Evolutionary conservation across 2,797 vertebrate species (phyloP), one percentile per base, ranked within the genome.

Genomic region (Tarsius wallacei): DNA sequence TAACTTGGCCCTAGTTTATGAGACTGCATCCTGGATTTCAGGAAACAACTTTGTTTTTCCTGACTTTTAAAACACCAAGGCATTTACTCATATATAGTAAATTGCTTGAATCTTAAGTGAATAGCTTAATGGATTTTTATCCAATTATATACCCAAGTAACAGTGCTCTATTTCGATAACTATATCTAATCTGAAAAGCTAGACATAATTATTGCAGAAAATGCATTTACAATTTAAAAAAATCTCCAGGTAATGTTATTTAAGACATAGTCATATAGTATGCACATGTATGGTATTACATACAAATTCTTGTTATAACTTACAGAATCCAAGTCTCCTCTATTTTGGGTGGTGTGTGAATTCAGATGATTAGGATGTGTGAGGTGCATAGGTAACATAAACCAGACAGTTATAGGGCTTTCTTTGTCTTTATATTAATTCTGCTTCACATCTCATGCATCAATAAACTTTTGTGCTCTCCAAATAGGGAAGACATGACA

Each of bases 121-220:
- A 81, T 77, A 90, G 64, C 82, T 93, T 96, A 80, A 73, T 66
- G 55, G 64, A 84, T 71, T 96, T 94, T 66, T 90, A 94, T 49
- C 61, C 53, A 97, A 64, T 78, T 91, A 91, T 13, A 59, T 80
- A 84, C 49, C 47, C 33, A 89, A 59, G 13, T 42, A 94, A 61
- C n/a, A 86, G 70, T 33, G 55, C 73, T 85, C 66, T 74, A 57
- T 88, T 31, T 91, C 57, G 53, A 42, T 73, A 93, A 91, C n/a
- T 83, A 91, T 21, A 59, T 82, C 31, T 82, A 93, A 91, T 68
- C 64, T 36, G 21, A 95, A 95, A 89, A 80, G 22, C 26, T 36
- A 77, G 78, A 82, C 74, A 81, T 73, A 80, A 81, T 94, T 71
- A 80, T 17, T 22, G 17, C n/a, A 93, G 59, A 21, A 97, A 87